Conservation (phyloP, 1,140 invertebrate genomes). For the Trichonephila clavipes region DNA sequence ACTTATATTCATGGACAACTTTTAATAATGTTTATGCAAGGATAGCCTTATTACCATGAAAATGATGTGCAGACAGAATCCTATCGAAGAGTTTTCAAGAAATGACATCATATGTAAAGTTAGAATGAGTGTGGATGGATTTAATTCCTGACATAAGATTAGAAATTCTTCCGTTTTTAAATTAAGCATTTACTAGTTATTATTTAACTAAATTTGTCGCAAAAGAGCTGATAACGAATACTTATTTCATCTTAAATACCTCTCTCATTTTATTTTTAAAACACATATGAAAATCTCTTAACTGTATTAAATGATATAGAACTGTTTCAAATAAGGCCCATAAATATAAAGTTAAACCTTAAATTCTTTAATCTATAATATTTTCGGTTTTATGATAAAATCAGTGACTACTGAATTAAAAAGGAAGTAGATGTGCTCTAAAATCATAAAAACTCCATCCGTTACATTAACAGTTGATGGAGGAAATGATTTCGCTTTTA, state of each 20-base stretch:
- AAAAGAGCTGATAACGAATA: no score
- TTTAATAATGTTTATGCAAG: neutral
- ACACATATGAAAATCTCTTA: no score
- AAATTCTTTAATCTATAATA: neutral
- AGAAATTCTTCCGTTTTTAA: neutral
- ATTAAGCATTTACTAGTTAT: no score
- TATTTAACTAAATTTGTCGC: no score
- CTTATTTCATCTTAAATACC: no score
- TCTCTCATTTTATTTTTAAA: no score
- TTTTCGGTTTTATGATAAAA: neutral
- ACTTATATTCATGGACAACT: neutral
- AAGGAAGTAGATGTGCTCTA: neutral
- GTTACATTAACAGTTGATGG: neutral
- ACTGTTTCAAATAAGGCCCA: no score
- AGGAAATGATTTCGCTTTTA: conserved; percentile 43
- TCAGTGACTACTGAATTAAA: neutral
- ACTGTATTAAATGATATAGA: no score
- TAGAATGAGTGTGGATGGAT: neutral
- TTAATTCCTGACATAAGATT: neutral
- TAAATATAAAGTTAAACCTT: neutral
- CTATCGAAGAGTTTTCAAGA: neutral
- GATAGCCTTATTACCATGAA: neutral
- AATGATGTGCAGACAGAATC: neutral
- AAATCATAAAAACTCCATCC: neutral
- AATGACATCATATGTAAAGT: neutral